Conservation (phyloP, 1,140 invertebrate species). For the Halictus rubicundus region DNA sequence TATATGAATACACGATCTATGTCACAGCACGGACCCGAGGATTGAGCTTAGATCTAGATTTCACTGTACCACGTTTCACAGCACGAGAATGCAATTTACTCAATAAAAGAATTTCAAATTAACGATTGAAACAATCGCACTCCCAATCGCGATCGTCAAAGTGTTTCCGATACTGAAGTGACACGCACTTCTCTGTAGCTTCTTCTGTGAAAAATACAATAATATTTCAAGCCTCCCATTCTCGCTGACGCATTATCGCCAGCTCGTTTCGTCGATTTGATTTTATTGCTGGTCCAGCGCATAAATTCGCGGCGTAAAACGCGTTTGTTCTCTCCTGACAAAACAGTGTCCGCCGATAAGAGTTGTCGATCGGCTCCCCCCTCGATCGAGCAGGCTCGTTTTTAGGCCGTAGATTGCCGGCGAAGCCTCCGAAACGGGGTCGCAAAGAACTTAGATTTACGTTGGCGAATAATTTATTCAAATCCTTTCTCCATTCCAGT, state of each 20-base stretch:
- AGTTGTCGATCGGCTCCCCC: slow-evolving; percentile 2
- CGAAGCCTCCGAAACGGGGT: slow-evolving; percentile 38
- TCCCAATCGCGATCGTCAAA: too few relatives aligned
- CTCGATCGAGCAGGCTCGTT: not conserved
- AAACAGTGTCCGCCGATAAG: not conserved
- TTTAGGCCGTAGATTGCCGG: not conserved
- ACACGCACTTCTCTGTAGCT: too few relatives aligned
- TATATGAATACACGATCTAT: too few relatives aligned
- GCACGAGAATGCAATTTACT: too few relatives aligned
- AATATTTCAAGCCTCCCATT: too few relatives aligned
- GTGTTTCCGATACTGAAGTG: too few relatives aligned
- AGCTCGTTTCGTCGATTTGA: slow-evolving; percentile 5
- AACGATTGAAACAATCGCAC: too few relatives aligned
- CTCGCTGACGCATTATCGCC: not conserved
- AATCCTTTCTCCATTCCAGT: slow-evolving; percentile 45
- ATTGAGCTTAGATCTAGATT: too few relatives aligned
- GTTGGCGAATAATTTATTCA: slow-evolving; percentile 63
- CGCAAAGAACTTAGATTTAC: slow-evolving; percentile 53
- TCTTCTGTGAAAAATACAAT: too few relatives aligned
- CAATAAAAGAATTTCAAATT: too few relatives aligned
- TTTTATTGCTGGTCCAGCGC: not conserved
- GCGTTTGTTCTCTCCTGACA: not conserved
- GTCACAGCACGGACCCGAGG: too few relatives aligned
- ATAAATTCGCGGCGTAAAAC: not conserved
- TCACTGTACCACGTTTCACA: too few relatives aligned